Base-by-base conservation (phyloP, 2,113 vertebrate genomes). In the Cathartes aura region DNA sequence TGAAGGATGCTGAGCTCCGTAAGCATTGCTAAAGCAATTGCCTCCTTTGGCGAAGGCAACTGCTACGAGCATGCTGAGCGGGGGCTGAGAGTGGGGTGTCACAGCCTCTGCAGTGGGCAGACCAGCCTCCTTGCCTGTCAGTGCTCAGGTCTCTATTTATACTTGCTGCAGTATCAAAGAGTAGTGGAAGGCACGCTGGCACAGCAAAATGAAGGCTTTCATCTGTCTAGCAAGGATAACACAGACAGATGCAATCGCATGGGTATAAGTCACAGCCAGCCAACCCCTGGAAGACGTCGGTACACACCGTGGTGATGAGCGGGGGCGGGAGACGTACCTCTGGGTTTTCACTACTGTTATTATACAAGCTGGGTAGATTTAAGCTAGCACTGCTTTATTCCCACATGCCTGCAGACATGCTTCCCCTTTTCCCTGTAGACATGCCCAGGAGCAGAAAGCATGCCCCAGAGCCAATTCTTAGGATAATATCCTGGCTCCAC, bases 51-150 rank as follows among this genome's bases (percentile, higher is more conserved):
- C 2, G 2, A 90, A 87, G 29, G 29, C 45, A 58, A 62, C 43
- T 1, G 1, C 42, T 48, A 42, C 5, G 1, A 55, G 24, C 5
- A 0, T 59, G 53, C 40, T 20, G 22, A 74, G 45, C 1, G 1
- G 12, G 7, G 38, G 14, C 38, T 45, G 58, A 38, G 29, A 52
- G 30, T 2, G 15, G n/a, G 22, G 11, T 32, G 26, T 45, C 67
- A 10, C 68, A 87, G 53, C 36, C 47, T 48, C 38, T 27, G 48
- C 38, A 20, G 30, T 17, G 43, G 79, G 50, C 74, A 76, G 55
- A 47, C 20, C 21, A 76, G 38, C 43, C 34, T 78, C 42, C 71
- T 40, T 38, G 40, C 66, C 64, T 38, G 5, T 17, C 36, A 50
- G 56, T 1, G 5, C 62, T 52, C 42, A 34, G 24, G 14, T 68